Conservation (phyloP, 2,888 invertebrate species). For the Eupithecia centaureata region DNA sequence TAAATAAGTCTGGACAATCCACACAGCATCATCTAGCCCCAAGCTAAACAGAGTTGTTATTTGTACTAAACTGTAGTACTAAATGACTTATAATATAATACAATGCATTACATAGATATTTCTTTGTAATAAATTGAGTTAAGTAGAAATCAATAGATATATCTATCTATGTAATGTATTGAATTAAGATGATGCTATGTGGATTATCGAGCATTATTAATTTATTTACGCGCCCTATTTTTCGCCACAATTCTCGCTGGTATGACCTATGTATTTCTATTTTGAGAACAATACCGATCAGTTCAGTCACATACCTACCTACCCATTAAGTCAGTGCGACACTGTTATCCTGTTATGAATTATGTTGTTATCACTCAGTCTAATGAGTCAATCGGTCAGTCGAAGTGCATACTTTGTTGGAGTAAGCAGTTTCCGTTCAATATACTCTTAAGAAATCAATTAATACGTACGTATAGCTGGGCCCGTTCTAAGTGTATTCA, state of each 20-base stretch:
- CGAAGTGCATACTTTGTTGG: slow-evolving; percentile 10
- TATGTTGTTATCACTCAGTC: slow-evolving; percentile 18
- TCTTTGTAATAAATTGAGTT: too few species aligned
- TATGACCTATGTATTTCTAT: background rate
- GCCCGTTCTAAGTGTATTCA: background rate
- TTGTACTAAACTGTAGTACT: too few species aligned
- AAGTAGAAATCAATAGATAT: too few species aligned
- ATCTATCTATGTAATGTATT: too few species aligned
- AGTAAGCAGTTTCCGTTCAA: slow-evolving; percentile 14
- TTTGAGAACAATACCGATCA: slow-evolving; percentile 7
- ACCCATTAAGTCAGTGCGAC: slow-evolving; percentile 11
- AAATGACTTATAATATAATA: too few species aligned
- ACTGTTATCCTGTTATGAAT: slow-evolving; percentile 22
- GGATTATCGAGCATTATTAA: too few species aligned
- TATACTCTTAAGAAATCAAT: background rate
- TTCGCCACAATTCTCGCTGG: background rate
- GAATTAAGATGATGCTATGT: too few species aligned
- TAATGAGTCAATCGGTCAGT: slow-evolving; percentile 15
- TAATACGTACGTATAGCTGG: background rate
- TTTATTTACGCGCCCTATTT: too few species aligned
- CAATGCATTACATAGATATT: too few species aligned
- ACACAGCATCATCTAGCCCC: too few species aligned
- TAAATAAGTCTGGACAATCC: too few species aligned
- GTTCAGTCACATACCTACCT: background rate
- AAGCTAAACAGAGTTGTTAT: too few species aligned